Percentiles rank a stretch among this genome's conserved stretches.
Conservation (phyloP, 1,140 invertebrate genomes). For the Notospermus geniculatus region DNA sequence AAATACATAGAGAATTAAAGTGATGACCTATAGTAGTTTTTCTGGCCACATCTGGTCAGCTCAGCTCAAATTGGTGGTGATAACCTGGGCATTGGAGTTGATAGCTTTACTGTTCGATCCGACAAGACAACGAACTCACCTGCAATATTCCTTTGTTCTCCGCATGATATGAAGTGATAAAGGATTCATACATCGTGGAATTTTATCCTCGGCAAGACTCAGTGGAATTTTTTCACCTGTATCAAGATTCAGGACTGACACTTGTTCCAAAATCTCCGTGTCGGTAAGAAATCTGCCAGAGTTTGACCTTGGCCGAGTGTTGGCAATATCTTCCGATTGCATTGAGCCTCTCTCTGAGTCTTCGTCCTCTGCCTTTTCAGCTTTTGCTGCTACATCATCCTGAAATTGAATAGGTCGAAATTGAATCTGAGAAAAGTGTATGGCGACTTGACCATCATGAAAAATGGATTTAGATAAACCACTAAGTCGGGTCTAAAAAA, state of each 20-base stretch:
- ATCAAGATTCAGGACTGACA: slow-evolving; percentile 89
- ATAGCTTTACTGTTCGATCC: too few relatives aligned
- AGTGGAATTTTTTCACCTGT: slow-evolving; percentile 86
- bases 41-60: too few relatives aligned
- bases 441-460: too few relatives aligned
- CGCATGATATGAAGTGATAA: slow-evolving; percentile 93
- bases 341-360: slow-evolving; percentile 6
- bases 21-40: not conserved
- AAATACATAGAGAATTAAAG: slow-evolving; percentile 9
- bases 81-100: too few relatives aligned
- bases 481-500: too few relatives aligned
- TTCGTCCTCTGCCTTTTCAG: slow-evolving; percentile 4
- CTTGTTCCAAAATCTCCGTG: slow-evolving; percentile 83
- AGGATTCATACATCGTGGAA: slow-evolving; percentile 87
- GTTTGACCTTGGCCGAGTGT: slow-evolving; percentile 35
- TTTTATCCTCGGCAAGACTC: slow-evolving; percentile 84
- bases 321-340: slow-evolving; percentile 17
- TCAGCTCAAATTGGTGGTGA: too few relatives aligned
- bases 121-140: too few relatives aligned
- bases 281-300: slow-evolving; percentile 46
- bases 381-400: slow-evolving; percentile 10
- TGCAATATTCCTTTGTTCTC: slow-evolving; percentile 84
- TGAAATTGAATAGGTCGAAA: slow-evolving; percentile 1
- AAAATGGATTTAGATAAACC: too few relatives aligned
- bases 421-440: slow-evolving; percentile 18